Percentiles rank a stretch among this genome's conserved stretches.
phyloP scores from a whole-genome alignment of 2,888 invertebrate genomes.

The Cataglyphis cursor region DNA sequence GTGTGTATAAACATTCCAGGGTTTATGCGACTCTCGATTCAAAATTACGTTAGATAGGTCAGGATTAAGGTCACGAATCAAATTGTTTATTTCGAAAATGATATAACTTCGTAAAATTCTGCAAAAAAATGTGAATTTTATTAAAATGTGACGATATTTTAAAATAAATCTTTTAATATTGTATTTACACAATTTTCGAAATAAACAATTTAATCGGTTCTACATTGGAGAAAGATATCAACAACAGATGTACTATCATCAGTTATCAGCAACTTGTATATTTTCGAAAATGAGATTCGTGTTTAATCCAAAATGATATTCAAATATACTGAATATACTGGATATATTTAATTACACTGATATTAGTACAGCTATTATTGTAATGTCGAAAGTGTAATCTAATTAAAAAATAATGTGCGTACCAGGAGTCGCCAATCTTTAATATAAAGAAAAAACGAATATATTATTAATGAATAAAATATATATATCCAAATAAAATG shows the following conservation, averaged over 20 bases:
- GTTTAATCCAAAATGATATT: background rate
- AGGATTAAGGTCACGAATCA: background rate
- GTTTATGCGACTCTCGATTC: background rate
- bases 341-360: background rate
- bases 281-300: background rate
- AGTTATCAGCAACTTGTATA: background rate
- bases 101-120: background rate
- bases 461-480: background rate
- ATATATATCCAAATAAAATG: background rate
- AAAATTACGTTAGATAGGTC: background rate
- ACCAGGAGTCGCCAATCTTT: slow-evolving; percentile 10
- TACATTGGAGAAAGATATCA: slow-evolving; percentile 11
- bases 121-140: slow-evolving; percentile 1
- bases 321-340: background rate
- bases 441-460: background rate
- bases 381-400: background rate
- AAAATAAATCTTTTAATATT: background rate
- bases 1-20: background rate
- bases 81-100: slow-evolving; percentile 22
- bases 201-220: slow-evolving; percentile 18
- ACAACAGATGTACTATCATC: slow-evolving; percentile 31
- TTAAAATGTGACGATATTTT: background rate
- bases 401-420: slow-evolving; percentile 20
- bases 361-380: slow-evolving; percentile 34
- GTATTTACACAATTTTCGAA: slow-evolving; percentile 27